Evolutionary conservation across 2,113 vertebrate species (phyloP).

Genomic region (Amphiprion percula): DNA sequence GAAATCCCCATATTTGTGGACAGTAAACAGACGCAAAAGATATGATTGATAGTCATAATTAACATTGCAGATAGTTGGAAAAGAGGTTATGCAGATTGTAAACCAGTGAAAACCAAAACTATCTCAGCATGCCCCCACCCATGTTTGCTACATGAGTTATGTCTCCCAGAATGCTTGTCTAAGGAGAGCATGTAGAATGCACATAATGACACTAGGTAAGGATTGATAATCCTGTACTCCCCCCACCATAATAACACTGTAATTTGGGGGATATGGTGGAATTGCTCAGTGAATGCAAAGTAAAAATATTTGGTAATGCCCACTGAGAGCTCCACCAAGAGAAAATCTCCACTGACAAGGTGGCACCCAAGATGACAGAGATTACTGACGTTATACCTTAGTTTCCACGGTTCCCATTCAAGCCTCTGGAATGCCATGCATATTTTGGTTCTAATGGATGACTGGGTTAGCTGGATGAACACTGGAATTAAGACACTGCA

Average conservation of each 20-base stretch:
- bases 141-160: slow-evolving; percentile 72
- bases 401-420: slow-evolving; percentile 1
- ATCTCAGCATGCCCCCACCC: slow-evolving; percentile 64
- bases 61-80: slow-evolving; percentile 74
- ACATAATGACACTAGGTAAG: slow-evolving; percentile 42
- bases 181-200: slow-evolving; percentile 34
- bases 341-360: slow-evolving; percentile 24
- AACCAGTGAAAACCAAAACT: slow-evolving; percentile 67
- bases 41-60: slow-evolving; percentile 77
- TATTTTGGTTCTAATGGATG: slow-evolving; percentile 7
- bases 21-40: slow-evolving; percentile 64
- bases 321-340: slow-evolving; percentile 9
- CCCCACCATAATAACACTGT: neutral
- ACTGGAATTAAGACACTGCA: slow-evolving; percentile 25
- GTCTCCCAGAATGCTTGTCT: slow-evolving; percentile 43
- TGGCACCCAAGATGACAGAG: slow-evolving; percentile 28
- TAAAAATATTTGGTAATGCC: slow-evolving; percentile 10
- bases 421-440: slow-evolving; percentile 15
- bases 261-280: neutral
- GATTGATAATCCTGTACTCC: neutral
- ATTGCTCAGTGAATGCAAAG: slow-evolving; percentile 11
- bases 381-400: neutral
- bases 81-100: slow-evolving; percentile 51
- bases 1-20: slow-evolving; percentile 79
- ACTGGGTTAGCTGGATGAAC: slow-evolving; percentile 27